Evolutionary conservation across 2,888 invertebrate genomes (phyloP).

Genomic region (Lepeophtheirus nordmannii): DNA sequence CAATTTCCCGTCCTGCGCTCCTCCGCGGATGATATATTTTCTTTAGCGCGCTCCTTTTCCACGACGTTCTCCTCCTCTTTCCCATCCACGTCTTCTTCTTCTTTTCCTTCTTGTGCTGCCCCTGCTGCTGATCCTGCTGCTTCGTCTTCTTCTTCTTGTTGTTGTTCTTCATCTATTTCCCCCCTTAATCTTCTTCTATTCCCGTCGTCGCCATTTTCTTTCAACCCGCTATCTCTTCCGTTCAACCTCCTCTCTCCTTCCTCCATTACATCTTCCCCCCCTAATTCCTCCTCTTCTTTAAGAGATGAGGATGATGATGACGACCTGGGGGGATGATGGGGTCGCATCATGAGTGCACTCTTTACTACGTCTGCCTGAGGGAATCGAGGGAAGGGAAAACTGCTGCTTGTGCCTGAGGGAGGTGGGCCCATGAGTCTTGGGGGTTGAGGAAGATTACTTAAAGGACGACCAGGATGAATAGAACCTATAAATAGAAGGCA

Average conservation of each 20-base stretch:
- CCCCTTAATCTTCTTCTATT: too few relatives aligned
- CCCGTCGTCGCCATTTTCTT: too few relatives aligned
- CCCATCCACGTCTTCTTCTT: neutral
- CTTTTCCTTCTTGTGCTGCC: neutral
- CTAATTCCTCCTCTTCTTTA: too few relatives aligned
- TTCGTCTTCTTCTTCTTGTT: neutral
- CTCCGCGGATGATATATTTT: slow-evolving; percentile 2
- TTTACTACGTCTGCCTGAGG: too few relatives aligned
- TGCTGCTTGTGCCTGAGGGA: neutral
- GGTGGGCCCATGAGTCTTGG: neutral
- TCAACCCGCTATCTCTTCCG: too few relatives aligned
- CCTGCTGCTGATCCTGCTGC: neutral
- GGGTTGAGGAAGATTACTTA: neutral
- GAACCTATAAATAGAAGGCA: neutral
- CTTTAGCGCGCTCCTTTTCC: slow-evolving; percentile 1
- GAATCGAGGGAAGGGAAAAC: too few relatives aligned
- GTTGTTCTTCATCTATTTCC: too few relatives aligned
- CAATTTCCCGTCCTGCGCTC: slow-evolving; percentile 8
- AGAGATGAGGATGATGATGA: too few relatives aligned
- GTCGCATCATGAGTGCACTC: too few relatives aligned
- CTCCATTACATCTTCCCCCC: too few relatives aligned
- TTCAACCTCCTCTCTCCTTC: too few relatives aligned
- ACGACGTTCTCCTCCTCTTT: slow-evolving; percentile 1
- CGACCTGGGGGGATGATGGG: too few relatives aligned
- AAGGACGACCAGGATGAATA: neutral